A percentile compares a stretch with the other conserved stretches of the same genome.
Evolutionary conservation across 2,888 invertebrate species (phyloP).

Genomic region (Chromoteleia sp.): DNA sequence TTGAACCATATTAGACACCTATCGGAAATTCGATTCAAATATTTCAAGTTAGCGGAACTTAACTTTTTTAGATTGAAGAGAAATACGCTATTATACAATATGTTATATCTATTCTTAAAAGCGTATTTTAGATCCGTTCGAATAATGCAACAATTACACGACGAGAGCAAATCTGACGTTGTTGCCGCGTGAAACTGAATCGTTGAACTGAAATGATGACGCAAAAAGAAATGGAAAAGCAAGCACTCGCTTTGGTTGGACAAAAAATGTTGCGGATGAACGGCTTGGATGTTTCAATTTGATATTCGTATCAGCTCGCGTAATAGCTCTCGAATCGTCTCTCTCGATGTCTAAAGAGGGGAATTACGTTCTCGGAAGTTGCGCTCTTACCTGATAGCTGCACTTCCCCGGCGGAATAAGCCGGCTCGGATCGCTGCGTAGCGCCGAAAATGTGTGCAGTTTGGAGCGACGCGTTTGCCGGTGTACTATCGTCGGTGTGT

Average conservation of each 20-base stretch:
- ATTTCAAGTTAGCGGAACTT: no score
- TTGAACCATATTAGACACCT: not conserved
- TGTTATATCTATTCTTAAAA: no score
- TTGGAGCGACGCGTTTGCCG: constrained; percentile 49
- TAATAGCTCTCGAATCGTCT: constrained; percentile 35
- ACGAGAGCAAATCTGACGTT: no score
- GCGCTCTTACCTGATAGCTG: constrained; percentile 65
- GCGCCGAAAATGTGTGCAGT: constrained; percentile 54
- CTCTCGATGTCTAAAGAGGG: constrained; percentile 50
- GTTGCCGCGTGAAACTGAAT: no score
- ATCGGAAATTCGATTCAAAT: no score
- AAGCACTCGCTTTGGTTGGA: not conserved
- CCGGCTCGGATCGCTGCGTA: constrained; percentile 41
- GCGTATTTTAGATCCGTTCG: no score
- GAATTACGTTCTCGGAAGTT: constrained; percentile 58
- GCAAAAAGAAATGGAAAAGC: not conserved
- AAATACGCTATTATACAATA: no score
- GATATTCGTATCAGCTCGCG: constrained; percentile 38
- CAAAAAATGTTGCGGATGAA: not conserved
- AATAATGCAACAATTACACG: no score
- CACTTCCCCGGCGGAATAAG: constrained; percentile 56
- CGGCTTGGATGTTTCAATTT: constrained; percentile 25
- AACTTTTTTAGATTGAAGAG: no score
- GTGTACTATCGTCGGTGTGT: constrained; percentile 40
- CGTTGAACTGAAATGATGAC: no score